Evolutionary conservation across 2,797 vertebrate genomes (phyloP), one percentile per base, ranked within the genome.

Genomic region (Lophius americanus): DNA sequence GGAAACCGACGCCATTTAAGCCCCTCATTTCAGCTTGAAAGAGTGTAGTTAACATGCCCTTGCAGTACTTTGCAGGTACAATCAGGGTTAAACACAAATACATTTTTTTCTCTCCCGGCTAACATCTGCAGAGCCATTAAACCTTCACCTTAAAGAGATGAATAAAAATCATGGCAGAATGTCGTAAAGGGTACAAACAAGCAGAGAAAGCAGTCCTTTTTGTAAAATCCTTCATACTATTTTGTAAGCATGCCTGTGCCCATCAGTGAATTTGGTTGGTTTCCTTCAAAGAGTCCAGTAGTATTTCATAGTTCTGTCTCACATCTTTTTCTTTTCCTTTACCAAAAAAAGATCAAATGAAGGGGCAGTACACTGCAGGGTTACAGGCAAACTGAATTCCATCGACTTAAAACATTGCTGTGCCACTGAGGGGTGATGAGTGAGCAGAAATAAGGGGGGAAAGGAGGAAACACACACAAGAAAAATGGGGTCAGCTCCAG

Each of bases 401-500:
- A 60, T 81, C 66, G 50, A 51, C 68, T 59, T 86, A 70, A 68
- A 73, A 75, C 68, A 42, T 56, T 81, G 69, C 76, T 55, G 75
- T 14, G 39, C 14, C 54, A 36, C 71, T 68, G 59, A 84, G 60
- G 53, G 65, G 44, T 71, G 81, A 77, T 79, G 82, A 81, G 81
- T 71, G 70, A 68, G 82, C 72, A 78, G 64, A 85, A 71, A 60
- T 14, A 67, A 65, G 59, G 69, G 44, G 79, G 57, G 57, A 60
- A 75, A 55, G 54, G 59, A 60, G 57, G 67, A 75, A 78, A 69
- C 71, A 67, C 39, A 64, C 81, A 60, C 65, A 66, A 72, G 79
- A 70, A 67, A 86, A 89, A 84, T 7, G 51, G 80, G 89, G 90
- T 90, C 87, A 91, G 79, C 46, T 70, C 37, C 61, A 73, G 56